Percentiles rank a stretch among this genome's conserved stretches.
Evolutionary conservation across 2,797 vertebrate species (phyloP).

Genomic region (Sternarchorhynchus goeldii): DNA sequence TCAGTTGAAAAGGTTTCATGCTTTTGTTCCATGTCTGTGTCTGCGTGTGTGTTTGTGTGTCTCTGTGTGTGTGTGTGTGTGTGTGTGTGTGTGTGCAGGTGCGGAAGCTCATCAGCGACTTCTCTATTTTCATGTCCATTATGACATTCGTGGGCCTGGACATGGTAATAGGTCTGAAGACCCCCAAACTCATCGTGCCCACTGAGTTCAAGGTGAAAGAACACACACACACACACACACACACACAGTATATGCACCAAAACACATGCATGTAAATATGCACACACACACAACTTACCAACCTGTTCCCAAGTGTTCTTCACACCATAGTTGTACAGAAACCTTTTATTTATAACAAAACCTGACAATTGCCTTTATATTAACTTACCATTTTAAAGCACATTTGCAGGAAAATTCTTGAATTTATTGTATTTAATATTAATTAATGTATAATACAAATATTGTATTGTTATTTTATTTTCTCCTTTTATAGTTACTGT

Average conservation of each 20-base stretch:
- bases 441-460: too few species aligned
- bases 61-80: background rate
- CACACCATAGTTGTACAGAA: background rate
- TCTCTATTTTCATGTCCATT: slow-evolving; percentile 95
- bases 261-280: too few species aligned
- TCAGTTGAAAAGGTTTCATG: too few species aligned
- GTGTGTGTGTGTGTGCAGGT: slow-evolving; percentile 68
- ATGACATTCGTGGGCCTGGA: slow-evolving; percentile 88
- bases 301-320: too few species aligned
- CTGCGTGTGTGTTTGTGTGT: background rate
- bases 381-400: background rate
- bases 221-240: background rate
- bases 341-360: background rate
- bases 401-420: too few species aligned
- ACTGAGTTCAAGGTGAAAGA: slow-evolving; percentile 83
- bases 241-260: too few species aligned
- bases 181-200: slow-evolving; percentile 85
- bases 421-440: too few species aligned
- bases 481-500: too few species aligned
- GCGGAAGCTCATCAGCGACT: slow-evolving; percentile 93
- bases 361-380: background rate
- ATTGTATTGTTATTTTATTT: too few species aligned
- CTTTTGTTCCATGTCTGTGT: slow-evolving; percentile 52
- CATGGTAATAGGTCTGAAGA: slow-evolving; percentile 83
- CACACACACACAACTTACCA: too few species aligned